Evolutionary conservation across 2,888 invertebrate species (phyloP).

Genomic region (Creontiades dilutus): DNA sequence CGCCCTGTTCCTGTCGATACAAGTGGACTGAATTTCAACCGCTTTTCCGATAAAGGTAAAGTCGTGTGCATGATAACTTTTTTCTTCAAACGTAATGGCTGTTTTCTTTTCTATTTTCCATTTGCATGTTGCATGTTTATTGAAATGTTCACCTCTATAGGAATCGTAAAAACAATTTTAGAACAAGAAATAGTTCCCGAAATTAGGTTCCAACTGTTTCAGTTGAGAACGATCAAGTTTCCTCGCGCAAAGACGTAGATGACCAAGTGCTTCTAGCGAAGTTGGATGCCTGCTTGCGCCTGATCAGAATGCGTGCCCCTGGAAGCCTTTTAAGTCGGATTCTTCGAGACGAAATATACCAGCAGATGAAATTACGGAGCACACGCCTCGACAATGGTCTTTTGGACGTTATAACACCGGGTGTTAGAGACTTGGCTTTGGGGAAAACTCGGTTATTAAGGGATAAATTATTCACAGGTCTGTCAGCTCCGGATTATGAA

Average conservation of each 20-base stretch:
- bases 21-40: constrained; percentile 73
- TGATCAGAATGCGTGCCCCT: constrained; percentile 73
- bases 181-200: constrained; percentile 44
- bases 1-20: constrained; percentile 71
- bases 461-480: constrained; percentile 80
- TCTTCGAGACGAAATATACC: constrained; percentile 86
- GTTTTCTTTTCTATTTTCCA: not conserved
- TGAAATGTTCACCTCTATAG: not conserved
- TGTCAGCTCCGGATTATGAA: constrained; percentile 92
- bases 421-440: constrained; percentile 79
- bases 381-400: constrained; percentile 92
- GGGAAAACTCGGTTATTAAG: constrained; percentile 62
- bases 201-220: constrained; percentile 75
- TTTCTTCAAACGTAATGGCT: not conserved
- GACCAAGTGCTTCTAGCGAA: constrained; percentile 86
- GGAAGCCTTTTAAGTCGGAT: constrained; percentile 77
- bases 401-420: constrained; percentile 93
- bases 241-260: constrained; percentile 86
- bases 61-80: constrained; percentile 10
- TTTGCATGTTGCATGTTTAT: constrained; percentile 43
- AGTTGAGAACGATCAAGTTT: constrained; percentile 88
- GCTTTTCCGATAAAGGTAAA: constrained; percentile 75
- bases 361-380: constrained; percentile 86
- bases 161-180: not conserved
- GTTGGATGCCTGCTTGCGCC: constrained; percentile 85